phyloP scores from a whole-genome alignment of 2,888 invertebrate genomes.

The Drosophila infuscata region DNA sequence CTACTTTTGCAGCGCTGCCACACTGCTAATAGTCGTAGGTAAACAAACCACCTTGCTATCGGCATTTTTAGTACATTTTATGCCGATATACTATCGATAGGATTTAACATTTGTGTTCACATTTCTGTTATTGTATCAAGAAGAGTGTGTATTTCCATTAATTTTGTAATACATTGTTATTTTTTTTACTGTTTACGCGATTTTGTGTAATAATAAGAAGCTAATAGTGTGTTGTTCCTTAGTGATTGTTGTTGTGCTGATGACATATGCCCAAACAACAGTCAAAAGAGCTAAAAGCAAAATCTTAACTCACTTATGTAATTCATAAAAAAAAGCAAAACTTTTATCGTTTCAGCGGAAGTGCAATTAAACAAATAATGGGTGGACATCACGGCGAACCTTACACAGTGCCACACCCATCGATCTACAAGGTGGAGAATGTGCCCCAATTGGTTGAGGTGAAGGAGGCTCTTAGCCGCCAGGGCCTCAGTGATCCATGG shows the following conservation, averaged over 20 bases:
- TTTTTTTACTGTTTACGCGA: not conserved
- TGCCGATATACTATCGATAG: constrained; percentile 18
- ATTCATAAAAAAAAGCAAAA: constrained; percentile 4
- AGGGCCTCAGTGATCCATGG: constrained; percentile 95
- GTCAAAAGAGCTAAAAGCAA: not conserved
- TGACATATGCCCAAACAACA: not conserved
- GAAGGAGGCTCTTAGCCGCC: constrained; percentile 88
- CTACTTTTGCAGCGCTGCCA: not conserved
- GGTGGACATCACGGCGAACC: constrained; percentile 87
- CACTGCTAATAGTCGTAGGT: not conserved
- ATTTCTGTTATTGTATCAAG: constrained; percentile 30
- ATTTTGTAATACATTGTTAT: not conserved
- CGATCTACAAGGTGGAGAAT: constrained; percentile 90
- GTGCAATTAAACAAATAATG: constrained; percentile 80
- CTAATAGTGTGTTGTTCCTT: not conserved
- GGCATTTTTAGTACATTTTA: constrained; percentile 27
- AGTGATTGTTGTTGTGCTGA: not conserved
- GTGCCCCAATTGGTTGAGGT: constrained; percentile 88
- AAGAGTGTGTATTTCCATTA: constrained; percentile 38
- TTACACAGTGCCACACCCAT: constrained; percentile 90
- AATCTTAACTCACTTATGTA: constrained; percentile 63
- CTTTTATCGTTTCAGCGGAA: constrained; percentile 16
- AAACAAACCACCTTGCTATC: constrained; percentile 6
- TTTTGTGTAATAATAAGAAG: constrained; percentile 1
- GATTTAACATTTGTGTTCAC: constrained; percentile 19